Percentiles rank a stretch among this genome's conserved stretches.
phyloP scores from a whole-genome alignment of 2,797 vertebrate species.

The Cygnus olor region DNA sequence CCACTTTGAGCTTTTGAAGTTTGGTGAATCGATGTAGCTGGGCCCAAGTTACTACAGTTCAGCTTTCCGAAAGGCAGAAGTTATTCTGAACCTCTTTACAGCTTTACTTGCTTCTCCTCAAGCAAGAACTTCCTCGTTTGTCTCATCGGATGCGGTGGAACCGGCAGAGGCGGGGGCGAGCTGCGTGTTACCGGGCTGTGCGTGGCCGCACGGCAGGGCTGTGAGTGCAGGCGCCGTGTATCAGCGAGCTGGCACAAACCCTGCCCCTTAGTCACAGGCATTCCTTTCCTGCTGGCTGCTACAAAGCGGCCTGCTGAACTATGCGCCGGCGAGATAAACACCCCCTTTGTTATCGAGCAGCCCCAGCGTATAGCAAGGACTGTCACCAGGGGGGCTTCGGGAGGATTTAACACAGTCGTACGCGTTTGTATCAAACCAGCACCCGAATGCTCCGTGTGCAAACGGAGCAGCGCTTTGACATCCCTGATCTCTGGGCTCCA shows the following conservation, averaged over 20 bases:
- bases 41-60: background rate
- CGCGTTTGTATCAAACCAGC: background rate
- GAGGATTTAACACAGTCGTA: background rate
- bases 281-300: slow-evolving; percentile 31
- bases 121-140: slow-evolving; percentile 23
- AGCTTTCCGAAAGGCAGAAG: background rate
- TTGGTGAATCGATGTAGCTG: accelerated
- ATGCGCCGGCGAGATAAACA: slow-evolving; percentile 34
- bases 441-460: accelerated
- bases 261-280: background rate
- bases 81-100: background rate
- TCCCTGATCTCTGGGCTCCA: background rate
- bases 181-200: background rate
- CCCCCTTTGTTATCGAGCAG: slow-evolving; percentile 33
- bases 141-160: slow-evolving; percentile 5
- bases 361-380: background rate
- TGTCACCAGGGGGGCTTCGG: background rate
- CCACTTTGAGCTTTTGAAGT: background rate
- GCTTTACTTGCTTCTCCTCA: slow-evolving; percentile 30
- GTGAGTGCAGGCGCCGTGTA: background rate
- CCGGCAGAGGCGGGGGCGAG: slow-evolving; percentile 3
- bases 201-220: background rate
- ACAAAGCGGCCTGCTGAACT: background rate
- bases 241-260: background rate
- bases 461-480: background rate